Evolutionary conservation across 2,113 vertebrate species (phyloP).

Genomic region (Lepisosteus osseus): DNA sequence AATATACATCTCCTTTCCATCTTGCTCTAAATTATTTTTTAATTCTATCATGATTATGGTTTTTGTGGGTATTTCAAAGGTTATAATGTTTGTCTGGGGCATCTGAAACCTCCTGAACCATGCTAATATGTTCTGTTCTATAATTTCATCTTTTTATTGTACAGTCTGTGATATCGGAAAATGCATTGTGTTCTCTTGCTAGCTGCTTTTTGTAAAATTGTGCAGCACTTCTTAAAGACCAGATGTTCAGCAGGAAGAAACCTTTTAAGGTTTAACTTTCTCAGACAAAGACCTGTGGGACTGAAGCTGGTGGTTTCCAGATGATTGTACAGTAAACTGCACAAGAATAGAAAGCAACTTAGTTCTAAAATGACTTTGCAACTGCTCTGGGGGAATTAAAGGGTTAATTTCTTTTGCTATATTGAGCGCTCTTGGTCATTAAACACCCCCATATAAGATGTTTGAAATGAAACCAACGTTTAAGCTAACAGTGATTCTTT

Average conservation of each 20-base stretch:
- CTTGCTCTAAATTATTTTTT: no score
- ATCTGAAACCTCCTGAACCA: neutral
- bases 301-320: constrained; percentile 52
- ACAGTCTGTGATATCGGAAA: neutral
- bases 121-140: neutral
- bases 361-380: constrained; percentile 49
- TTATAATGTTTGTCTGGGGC: neutral
- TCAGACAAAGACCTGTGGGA: constrained; percentile 18
- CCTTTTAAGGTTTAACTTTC: constrained; percentile 20
- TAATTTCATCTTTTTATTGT: neutral
- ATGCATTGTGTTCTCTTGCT: neutral
- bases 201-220: no score
- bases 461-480: constrained; percentile 9
- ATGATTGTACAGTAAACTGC: constrained; percentile 19
- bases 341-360: constrained; percentile 26
- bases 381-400: constrained; percentile 39
- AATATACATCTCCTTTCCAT: no score
- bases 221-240: no score
- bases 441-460: constrained; percentile 34
- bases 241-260: neutral
- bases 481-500: neutral
- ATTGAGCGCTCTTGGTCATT: constrained; percentile 19
- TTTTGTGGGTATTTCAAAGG: neutral
- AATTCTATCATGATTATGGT: no score
- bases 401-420: constrained; percentile 50